A percentile compares a stretch with the other conserved stretches of the same genome.
Evolutionary conservation across 2,797 vertebrate species (phyloP).

Genomic region (Capromys pilorides): DNA sequence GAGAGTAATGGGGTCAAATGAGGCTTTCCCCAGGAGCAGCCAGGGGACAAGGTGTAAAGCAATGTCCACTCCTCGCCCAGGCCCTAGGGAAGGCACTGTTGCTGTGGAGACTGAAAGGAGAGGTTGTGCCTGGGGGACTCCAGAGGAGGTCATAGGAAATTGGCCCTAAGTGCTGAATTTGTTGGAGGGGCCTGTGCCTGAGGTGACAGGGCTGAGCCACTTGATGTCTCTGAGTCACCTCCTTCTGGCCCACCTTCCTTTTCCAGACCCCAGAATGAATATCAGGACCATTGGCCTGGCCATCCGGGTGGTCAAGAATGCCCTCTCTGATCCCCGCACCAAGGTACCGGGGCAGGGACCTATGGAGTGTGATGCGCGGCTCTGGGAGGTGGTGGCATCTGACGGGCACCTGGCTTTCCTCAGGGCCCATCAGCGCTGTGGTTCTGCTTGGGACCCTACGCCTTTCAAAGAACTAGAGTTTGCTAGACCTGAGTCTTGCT

Average conservation of each 20-base stretch:
- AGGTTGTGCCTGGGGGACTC: not conserved
- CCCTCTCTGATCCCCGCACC: conserved; percentile 65
- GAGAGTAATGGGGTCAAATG: not conserved
- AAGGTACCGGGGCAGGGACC: conserved; percentile 63
- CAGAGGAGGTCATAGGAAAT: not conserved
- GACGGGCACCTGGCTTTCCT: not conserved
- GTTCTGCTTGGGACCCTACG: fast-evolving
- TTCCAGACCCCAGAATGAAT: conserved; percentile 75
- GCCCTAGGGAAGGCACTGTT: not conserved
- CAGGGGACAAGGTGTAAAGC: not conserved
- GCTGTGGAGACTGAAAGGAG: fast-evolving
- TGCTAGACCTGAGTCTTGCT: fast-evolving
- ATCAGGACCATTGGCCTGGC: conserved; percentile 72
- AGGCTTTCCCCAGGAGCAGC: not conserved
- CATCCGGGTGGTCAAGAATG: conserved; percentile 72
- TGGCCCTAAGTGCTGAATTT: not conserved
- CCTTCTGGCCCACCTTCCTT: not conserved
- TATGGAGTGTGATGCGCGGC: fast-evolving
- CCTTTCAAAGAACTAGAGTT: fast-evolving
- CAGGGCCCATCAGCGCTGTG: fast-evolving
- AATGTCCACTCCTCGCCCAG: fast-evolving
- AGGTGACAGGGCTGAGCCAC: not conserved
- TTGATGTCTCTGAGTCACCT: fast-evolving
- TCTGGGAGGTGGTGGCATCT: not conserved
- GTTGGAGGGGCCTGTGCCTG: fast-evolving